Base-by-base conservation (phyloP, 2,888 invertebrate genomes). In the Strigamia transsilvanica region DNA sequence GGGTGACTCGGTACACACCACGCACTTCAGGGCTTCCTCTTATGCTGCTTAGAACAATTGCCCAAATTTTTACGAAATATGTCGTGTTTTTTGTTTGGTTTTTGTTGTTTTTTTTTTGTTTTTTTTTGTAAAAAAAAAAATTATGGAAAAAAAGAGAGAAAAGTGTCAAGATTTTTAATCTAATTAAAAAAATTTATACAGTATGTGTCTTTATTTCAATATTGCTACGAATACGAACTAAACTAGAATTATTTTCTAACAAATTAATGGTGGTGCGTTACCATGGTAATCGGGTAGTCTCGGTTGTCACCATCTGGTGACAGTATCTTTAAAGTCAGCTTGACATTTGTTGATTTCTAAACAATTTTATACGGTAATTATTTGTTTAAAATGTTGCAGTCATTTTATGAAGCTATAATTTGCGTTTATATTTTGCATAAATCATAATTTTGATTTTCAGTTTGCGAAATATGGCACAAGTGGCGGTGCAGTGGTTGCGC, bases 11-110 rank as follows among this genome's bases (percentile, higher is more conserved):
- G 21, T 21, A 12, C 61, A 23, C 21, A 66, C 21, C 21, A 66
- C 23, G 61, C 61, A 66, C 61, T 66, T 66, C 61, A 66, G 61
- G 61, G 61, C 61, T 66, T 66, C 61, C 61, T 38, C 38, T 23
- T 66, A 12, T 66, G 61, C 61, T 66, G 23, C 61, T 46, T 46
- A 66, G 61, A 66, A 66, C 61, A 23, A 21, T 66, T 66, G 61
- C 61, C 61, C 61, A 66, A 66, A 3, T 66, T 66, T 66, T 66
- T 66, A 66, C 61, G 1, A 66, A 66, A 23, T 66, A 18, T 66
- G n/a, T 15, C 12, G 61, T 66, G 61, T 78, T 38, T 78, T 73
- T 73, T 18, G 9, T 23, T 66, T 10, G 1, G 5, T 42, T 42
- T 4, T 66, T 66, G 1, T 66, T 66, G 10, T 73, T 15, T 73